phyloP scores from a whole-genome alignment of 2,888 invertebrate genomes.

The Tachina lurida region DNA sequence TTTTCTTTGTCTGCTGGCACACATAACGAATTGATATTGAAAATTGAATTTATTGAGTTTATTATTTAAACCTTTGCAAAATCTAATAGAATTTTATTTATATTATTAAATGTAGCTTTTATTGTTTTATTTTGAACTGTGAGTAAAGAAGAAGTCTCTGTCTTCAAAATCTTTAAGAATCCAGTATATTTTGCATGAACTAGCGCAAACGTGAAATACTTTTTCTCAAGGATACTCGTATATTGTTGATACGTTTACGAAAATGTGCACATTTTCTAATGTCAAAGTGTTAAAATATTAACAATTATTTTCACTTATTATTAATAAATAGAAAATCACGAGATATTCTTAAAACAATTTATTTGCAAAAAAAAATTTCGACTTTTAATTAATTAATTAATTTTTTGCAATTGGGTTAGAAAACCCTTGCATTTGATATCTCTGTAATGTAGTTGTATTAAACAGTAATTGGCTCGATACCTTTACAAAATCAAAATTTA shows the following conservation, averaged over 20 bases:
- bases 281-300: neutral
- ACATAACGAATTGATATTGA: conserved; percentile 61
- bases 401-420: no score
- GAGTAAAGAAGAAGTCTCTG: neutral
- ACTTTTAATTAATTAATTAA: no score
- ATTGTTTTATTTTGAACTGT: neutral
- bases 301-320: neutral
- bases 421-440: no score
- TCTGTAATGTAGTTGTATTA: no score
- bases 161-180: neutral
- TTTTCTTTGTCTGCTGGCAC: conserved; percentile 57
- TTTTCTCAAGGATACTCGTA: neutral
- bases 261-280: neutral
- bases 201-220: conserved; percentile 3
- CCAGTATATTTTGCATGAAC: no score
- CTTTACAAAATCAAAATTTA: no score
- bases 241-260: neutral
- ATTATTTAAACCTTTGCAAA: conserved; percentile 21
- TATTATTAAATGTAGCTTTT: neutral
- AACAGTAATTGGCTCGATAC: no score
- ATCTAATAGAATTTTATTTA: conserved; percentile 1
- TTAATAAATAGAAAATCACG: neutral
- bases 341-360: no score
- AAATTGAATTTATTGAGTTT: conserved; percentile 54
- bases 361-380: no score